Conservation (phyloP, 2,888 invertebrate species). For the Cryptophagus acutangulus region DNA sequence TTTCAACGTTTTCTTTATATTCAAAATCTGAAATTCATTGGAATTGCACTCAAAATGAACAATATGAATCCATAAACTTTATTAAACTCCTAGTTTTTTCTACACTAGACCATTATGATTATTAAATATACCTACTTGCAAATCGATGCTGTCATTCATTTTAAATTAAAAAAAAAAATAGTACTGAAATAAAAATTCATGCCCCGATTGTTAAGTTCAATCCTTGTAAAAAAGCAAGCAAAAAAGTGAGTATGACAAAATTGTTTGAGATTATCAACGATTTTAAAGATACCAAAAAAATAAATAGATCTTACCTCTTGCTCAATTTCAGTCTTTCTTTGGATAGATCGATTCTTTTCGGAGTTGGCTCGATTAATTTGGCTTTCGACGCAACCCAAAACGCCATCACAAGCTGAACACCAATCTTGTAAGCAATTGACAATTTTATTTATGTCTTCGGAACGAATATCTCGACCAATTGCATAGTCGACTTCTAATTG, state of each 20-base stretch:
- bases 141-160: too few species aligned
- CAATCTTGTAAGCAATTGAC: conserved; percentile 78
- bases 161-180: too few species aligned
- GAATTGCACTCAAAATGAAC: conserved; percentile 15
- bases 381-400: conserved; percentile 81
- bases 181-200: neutral
- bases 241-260: too few species aligned
- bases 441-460: conserved; percentile 77
- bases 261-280: too few species aligned
- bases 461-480: conserved; percentile 85
- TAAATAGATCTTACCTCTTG: too few species aligned
- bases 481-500: conserved; percentile 92
- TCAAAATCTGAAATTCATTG: conserved; percentile 71
- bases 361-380: conserved; percentile 84
- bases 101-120: too few species aligned
- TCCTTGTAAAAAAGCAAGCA: too few species aligned
- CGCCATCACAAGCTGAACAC: conserved; percentile 86
- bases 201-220: neutral
- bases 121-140: too few species aligned
- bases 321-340: conserved; percentile 78
- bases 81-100: neutral
- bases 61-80: conserved; percentile 3
- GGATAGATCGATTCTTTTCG: conserved; percentile 74
- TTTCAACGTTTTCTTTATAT: conserved; percentile 84
- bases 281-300: conserved; percentile 27